Evolutionary conservation across 1,140 invertebrate species (phyloP).

Genomic region (Calycopis cecrops): DNA sequence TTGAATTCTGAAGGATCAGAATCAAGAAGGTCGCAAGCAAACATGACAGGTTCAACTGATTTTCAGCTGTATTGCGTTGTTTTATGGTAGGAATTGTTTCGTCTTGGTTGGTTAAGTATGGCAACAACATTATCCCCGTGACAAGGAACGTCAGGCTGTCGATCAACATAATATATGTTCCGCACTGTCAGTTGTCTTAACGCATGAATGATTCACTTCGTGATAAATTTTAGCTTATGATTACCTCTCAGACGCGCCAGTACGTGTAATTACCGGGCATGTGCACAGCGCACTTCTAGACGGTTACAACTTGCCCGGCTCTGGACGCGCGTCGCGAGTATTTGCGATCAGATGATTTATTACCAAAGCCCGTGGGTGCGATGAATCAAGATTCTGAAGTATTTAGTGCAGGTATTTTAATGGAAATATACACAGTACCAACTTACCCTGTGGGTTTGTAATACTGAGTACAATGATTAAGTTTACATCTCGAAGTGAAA

Average conservation of each 20-base stretch:
- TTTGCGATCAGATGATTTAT: slow-evolving; percentile 59
- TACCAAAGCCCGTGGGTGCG: slow-evolving; percentile 38
- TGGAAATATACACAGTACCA: too few species aligned
- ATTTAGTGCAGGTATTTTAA: slow-evolving; percentile 20
- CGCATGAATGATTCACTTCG: slow-evolving; percentile 72
- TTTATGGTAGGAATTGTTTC: slow-evolving; percentile 26
- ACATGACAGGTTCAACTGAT: slow-evolving; percentile 5
- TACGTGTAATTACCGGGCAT: slow-evolving; percentile 59
- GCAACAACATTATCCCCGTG: slow-evolving; percentile 69
- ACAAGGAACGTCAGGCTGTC: slow-evolving; percentile 71
- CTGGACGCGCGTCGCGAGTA: slow-evolving; percentile 45
- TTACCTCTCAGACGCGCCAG: slow-evolving; percentile 72
- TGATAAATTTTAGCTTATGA: slow-evolving; percentile 74
- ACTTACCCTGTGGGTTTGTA: too few species aligned
- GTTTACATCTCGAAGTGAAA: too few species aligned
- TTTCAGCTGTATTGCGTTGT: slow-evolving; percentile 16
- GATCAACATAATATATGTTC: slow-evolving; percentile 73
- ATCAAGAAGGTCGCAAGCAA: slow-evolving; percentile 43
- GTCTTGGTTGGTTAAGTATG: slow-evolving; percentile 27
- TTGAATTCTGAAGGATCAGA: slow-evolving; percentile 43
- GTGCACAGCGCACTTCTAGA: slow-evolving; percentile 37
- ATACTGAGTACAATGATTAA: too few species aligned
- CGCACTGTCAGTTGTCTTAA: slow-evolving; percentile 69
- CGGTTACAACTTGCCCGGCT: slow-evolving; percentile 43
- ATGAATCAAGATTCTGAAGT: slow-evolving; percentile 52